phyloP scores from a whole-genome alignment of 35 echinoderm and acorn worm species.

The Patiria miniata region DNA sequence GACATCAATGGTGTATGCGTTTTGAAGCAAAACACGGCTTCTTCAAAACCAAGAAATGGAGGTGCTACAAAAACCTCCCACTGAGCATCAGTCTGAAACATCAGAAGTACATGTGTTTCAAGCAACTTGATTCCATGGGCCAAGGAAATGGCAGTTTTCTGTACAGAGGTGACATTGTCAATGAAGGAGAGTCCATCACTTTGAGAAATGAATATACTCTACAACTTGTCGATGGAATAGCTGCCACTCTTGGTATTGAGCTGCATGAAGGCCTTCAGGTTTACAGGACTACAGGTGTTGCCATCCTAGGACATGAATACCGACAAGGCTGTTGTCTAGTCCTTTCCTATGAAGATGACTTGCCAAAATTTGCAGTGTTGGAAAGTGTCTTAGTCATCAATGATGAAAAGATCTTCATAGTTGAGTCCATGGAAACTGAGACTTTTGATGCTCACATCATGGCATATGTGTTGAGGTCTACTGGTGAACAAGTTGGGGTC shows the following conservation, averaged over 20 bases:
- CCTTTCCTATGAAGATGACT: constrained; percentile 19
- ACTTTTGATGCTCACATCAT: neutral
- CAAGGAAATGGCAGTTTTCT: constrained; percentile 2
- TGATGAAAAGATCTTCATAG: constrained; percentile 19
- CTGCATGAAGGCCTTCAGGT: neutral
- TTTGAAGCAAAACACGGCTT: constrained; percentile 64
- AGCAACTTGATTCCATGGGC: constrained; percentile 16
- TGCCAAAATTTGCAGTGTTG: constrained; percentile 32
- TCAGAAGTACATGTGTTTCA: constrained; percentile 64
- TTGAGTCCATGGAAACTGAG: constrained; percentile 1
- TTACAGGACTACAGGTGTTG: neutral
- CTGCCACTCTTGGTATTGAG: neutral
- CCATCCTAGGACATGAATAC: constrained; percentile 34
- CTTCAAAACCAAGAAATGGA: constrained; percentile 52
- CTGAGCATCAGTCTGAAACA: constrained; percentile 40
- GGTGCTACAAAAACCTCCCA: constrained; percentile 61
- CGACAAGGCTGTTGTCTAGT: constrained; percentile 29
- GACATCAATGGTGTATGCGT: constrained; percentile 58
- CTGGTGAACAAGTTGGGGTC: neutral
- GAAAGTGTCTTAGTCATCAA: constrained; percentile 13
- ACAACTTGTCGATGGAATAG: neutral
- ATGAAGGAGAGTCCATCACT: constrained; percentile 15
- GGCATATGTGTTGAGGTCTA: neutral
- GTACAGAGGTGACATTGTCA: constrained; percentile 45
- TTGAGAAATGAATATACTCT: constrained; percentile 31